phyloP scores from a whole-genome alignment of 1,140 invertebrate species.

The Drosophila equinoxialis region DNA sequence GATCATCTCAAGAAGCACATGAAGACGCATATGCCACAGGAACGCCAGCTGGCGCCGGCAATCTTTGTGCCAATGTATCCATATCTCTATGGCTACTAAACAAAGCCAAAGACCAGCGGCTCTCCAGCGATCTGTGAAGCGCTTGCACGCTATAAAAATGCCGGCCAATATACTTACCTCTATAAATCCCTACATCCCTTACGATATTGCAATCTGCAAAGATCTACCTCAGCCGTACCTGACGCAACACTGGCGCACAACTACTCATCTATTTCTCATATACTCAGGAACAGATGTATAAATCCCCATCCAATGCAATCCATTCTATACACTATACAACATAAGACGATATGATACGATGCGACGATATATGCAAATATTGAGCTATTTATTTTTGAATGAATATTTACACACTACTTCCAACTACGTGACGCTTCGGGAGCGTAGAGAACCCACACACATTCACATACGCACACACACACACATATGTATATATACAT shows the following conservation, averaged over 20 bases:
- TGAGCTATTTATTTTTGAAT: constrained; percentile 76
- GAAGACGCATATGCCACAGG: constrained; percentile 82
- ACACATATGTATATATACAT: no score
- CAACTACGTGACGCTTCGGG: constrained; percentile 61
- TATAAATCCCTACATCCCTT: background rate
- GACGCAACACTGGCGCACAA: constrained; percentile 58
- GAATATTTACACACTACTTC: constrained; percentile 65
- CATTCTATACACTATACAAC: constrained; percentile 2
- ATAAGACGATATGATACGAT: background rate
- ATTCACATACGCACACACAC: no score
- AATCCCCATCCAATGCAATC: constrained; percentile 20
- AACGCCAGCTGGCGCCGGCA: constrained; percentile 71
- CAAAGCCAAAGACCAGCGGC: background rate
- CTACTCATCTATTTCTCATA: constrained; percentile 27
- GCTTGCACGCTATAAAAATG: constrained; percentile 77
- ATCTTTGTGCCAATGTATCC: constrained; percentile 82
- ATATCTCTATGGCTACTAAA: constrained; percentile 80
- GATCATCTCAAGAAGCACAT: constrained; percentile 94
- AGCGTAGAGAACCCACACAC: constrained; percentile 50
- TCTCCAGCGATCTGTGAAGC: constrained; percentile 63
- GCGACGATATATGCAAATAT: constrained; percentile 73
- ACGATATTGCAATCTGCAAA: constrained; percentile 8
- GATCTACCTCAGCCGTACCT: constrained; percentile 75
- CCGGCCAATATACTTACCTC: constrained; percentile 47
- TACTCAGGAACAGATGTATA: constrained; percentile 31